Evolutionary conservation across 2,797 vertebrate species (phyloP).

Genomic region (Propithecus perrieri): DNA sequence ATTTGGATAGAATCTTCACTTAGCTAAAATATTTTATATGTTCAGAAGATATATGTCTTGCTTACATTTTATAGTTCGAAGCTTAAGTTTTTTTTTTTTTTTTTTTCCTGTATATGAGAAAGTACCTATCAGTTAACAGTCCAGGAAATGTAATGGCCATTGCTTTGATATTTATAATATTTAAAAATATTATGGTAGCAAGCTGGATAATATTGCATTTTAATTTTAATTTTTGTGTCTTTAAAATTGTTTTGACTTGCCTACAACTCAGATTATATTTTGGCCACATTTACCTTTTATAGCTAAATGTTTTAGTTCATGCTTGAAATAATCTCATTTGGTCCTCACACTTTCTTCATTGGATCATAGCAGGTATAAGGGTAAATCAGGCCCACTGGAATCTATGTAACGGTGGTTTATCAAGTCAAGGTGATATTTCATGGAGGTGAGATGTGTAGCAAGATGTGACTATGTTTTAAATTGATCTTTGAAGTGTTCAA

Average conservation of each 20-base stretch:
- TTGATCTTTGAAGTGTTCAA: conserved; percentile 33
- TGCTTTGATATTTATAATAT: neutral
- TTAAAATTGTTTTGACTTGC: conserved; percentile 44
- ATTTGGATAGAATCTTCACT: neutral
- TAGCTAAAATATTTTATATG: neutral
- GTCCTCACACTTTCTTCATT: conserved; percentile 34
- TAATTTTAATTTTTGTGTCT: neutral
- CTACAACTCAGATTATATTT: neutral
- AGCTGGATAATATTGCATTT: neutral
- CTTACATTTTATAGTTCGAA: neutral
- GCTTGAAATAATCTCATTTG: conserved; percentile 44
- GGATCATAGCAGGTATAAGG: conserved; percentile 42
- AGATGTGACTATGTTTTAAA: conserved; percentile 51
- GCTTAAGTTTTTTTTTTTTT: neutral
- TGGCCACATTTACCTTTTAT: conserved; percentile 30
- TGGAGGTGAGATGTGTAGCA: conserved; percentile 26
- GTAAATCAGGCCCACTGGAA: neutral
- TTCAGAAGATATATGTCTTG: neutral
- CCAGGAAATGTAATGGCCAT: neutral
- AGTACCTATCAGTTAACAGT: conserved; percentile 6
- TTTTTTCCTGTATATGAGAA: neutral
- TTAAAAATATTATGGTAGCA: conserved; percentile 16
- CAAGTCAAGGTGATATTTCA: conserved; percentile 32
- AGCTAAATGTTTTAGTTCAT: conserved; percentile 53
- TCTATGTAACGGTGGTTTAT: conserved; percentile 53